Conservation (phyloP, 1,140 invertebrate species). For the Pygmarrhopalites habei region DNA sequence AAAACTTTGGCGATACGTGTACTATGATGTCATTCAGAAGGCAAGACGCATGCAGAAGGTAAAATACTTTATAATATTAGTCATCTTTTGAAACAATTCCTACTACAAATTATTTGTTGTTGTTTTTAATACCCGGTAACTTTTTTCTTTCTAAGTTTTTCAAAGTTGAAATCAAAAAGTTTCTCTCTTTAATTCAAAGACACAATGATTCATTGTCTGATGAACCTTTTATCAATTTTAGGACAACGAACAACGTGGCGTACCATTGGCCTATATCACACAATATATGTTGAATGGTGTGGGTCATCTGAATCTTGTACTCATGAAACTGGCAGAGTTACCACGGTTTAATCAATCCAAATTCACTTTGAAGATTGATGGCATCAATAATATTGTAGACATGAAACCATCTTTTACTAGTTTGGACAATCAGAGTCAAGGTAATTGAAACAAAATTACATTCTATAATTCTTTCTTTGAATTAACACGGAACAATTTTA, state of each 20-base stretch:
- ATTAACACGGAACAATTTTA: neutral
- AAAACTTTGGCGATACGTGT: slow-evolving; percentile 28
- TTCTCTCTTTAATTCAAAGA: too few species aligned
- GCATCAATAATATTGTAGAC: slow-evolving; percentile 14
- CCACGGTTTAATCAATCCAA: slow-evolving; percentile 5
- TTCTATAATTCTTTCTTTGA: neutral
- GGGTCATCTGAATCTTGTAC: slow-evolving; percentile 21
- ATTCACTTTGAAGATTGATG: slow-evolving; percentile 5
- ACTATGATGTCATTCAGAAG: slow-evolving; percentile 26
- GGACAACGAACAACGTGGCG: slow-evolving; percentile 14
- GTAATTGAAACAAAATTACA: too few species aligned
- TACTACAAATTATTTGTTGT: too few species aligned
- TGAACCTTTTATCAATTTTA: too few species aligned
- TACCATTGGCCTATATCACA: slow-evolving; percentile 19
- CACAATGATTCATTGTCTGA: too few species aligned
- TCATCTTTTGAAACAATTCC: too few species aligned
- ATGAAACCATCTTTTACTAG: neutral
- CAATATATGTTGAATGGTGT: slow-evolving; percentile 26
- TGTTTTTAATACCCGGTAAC: too few species aligned
- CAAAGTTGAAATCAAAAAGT: too few species aligned
- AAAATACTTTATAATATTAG: slow-evolving; percentile 2
- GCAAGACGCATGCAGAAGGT: slow-evolving; percentile 27
- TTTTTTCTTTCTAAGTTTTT: too few species aligned
- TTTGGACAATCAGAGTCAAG: neutral
- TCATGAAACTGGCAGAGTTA: slow-evolving; percentile 22